These are phyloP conservation scores for Xerus rutilus DNA, from an alignment of 2,797 vertebrate genomes.

Conservation along the genomic window DNA sequence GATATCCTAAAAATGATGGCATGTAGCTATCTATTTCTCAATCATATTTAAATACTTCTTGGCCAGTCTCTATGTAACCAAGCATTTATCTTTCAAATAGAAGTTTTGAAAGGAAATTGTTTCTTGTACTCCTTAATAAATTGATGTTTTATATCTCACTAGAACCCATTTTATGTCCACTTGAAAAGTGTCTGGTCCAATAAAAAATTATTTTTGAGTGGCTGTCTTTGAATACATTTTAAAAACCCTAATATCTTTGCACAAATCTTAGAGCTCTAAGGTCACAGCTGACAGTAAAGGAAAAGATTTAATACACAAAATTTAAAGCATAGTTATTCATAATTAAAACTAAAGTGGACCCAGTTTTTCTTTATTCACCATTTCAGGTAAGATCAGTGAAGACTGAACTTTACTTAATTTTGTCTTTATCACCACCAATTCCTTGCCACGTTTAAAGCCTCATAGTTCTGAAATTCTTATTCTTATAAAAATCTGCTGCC, in stretches of 20 bases:
- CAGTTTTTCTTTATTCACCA: conserved; percentile 12
- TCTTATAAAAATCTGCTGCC: conserved; percentile 33
- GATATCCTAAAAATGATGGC: conserved; percentile 45
- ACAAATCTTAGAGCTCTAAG: conserved; percentile 45
- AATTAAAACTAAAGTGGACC: conserved; percentile 40
- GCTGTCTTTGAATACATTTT: conserved; percentile 42
- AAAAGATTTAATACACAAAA: conserved; percentile 54
- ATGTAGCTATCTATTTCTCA: conserved; percentile 46
- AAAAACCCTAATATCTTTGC: conserved; percentile 25
- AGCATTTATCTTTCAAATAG: conserved; percentile 41
- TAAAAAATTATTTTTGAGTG: conserved; percentile 63
- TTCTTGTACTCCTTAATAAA: conserved; percentile 40
- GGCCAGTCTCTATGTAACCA: background rate
- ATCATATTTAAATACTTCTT: conserved; percentile 17
- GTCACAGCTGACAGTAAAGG: conserved; percentile 40
- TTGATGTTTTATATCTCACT: conserved; percentile 12
- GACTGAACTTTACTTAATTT: conserved; percentile 30
- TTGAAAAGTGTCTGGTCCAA: conserved; percentile 47
- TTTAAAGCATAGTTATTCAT: conserved; percentile 44
- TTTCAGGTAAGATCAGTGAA: conserved; percentile 36
- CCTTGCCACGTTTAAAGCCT: background rate
- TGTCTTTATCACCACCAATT: background rate
- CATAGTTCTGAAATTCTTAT: conserved; percentile 41
- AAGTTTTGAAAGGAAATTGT: conserved; percentile 57
- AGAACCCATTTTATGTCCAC: conserved; percentile 19